Evolutionary conservation across 2,888 invertebrate genomes (phyloP), one percentile per base, ranked within the genome.

Genomic region (Falcaria lacertinaria): DNA sequence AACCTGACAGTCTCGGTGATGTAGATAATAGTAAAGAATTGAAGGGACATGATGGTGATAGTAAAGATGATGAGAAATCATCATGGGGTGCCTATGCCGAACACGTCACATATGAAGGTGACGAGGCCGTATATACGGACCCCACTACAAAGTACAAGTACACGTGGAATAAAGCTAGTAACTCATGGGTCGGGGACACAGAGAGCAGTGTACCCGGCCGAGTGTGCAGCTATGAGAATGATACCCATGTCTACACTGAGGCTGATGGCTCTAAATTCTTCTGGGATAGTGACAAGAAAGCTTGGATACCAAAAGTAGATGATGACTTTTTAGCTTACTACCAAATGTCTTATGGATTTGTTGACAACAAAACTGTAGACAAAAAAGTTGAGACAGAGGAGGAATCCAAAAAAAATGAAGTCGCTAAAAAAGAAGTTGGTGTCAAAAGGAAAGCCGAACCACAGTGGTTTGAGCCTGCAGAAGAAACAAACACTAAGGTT

Each of bases 291-390:
- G 92, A 93, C 33, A 98, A 96, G 75, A 94, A 93, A 67, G 98
- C 98, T 3, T 99, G 98, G 98, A 95, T 98, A 83, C 98, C 98
- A 0, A 97, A 97, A 91, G 93, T 99, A 49, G 97, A 98, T 87
- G 98, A 98, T 65, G 97, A 99, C 63, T 99, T 99, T 70, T 92
- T 99, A 89, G 99, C 98, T 0, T 91, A 92, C 44, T 99, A 99
- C 88, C 98, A 99, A 85, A 95, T 98, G 93, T 97, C 91, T 67
- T 99, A 99, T 83, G 97, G 97, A 3, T 96, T 96, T 75, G 90
- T 92, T 36, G 93, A 95, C 62, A 92, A 93, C 57, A 89, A 84
- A 41, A 38, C 71, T 13, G 69, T 11, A 28, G 11, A 28, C 1
- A 7, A 4, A 28, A 11, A 28, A 11, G 28, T 28, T 28, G 28